Conservation (phyloP, 2,888 invertebrate species). For the Megaustenia siamemsis region DNA sequence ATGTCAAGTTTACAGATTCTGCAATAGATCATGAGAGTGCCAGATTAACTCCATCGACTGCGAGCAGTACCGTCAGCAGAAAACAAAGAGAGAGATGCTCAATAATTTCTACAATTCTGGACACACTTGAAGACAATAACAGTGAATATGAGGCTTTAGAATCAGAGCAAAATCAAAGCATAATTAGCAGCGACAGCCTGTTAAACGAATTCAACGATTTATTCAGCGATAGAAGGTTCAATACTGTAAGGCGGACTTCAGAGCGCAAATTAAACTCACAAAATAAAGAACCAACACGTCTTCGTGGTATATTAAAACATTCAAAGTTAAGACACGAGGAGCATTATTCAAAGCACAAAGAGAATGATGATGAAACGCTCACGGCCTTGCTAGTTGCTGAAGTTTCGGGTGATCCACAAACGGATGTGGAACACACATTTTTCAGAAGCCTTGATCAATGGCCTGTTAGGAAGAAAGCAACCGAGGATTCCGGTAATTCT, state of each 20-base stretch:
- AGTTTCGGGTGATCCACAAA: neutral
- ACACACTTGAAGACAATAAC: neutral
- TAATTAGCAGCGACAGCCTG: neutral
- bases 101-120: neutral
- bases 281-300: neutral
- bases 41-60: neutral
- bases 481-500: neutral
- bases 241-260: neutral
- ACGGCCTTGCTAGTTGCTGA: neutral
- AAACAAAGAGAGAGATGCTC: neutral
- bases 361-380: too few relatives aligned
- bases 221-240: neutral
- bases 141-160: neutral
- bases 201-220: neutral
- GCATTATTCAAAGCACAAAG: too few relatives aligned
- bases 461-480: neutral
- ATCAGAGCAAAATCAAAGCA: neutral
- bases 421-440: neutral
- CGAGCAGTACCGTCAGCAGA: neutral
- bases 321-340: neutral
- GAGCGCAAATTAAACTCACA: neutral
- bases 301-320: slow-evolving; percentile 11
- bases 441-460: neutral
- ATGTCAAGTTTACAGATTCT: neutral
- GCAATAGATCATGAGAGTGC: neutral